These are phyloP conservation scores for Calephelis nemesis DNA, from an alignment of 1,140 invertebrate species.

Conservation along the genomic window DNA sequence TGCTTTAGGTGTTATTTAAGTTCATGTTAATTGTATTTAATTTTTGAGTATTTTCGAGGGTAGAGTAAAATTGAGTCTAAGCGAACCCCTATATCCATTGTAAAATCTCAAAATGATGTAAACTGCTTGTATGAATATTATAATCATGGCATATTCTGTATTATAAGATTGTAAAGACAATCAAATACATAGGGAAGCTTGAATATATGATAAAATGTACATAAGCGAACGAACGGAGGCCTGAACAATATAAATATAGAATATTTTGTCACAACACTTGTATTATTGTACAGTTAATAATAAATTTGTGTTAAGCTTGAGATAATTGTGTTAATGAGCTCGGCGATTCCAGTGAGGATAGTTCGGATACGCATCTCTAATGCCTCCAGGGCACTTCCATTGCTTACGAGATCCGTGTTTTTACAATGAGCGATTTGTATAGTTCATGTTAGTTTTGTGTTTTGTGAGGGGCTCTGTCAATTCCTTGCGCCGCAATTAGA, in stretches of 20 bases:
- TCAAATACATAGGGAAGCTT: slow-evolving; percentile 15
- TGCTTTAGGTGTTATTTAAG: slow-evolving; percentile 24
- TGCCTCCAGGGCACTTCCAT: slow-evolving; percentile 32
- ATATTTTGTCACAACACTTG: slow-evolving; percentile 61
- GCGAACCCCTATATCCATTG: slow-evolving; percentile 11
- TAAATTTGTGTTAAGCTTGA: slow-evolving; percentile 57
- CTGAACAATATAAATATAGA: slow-evolving; percentile 64
- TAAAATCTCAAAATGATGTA: slow-evolving; percentile 11
- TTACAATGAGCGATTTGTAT: slow-evolving; percentile 62
- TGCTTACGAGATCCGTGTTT: slow-evolving; percentile 30
- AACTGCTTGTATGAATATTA: slow-evolving; percentile 8
- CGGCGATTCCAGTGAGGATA: slow-evolving; percentile 9
- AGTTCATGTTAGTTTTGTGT: slow-evolving; percentile 36
- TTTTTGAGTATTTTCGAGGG: slow-evolving; percentile 17
- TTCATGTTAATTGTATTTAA: slow-evolving; percentile 13
- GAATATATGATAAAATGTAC: slow-evolving; percentile 51
- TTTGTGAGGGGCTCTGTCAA: slow-evolving; percentile 54
- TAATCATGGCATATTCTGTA: slow-evolving; percentile 13
- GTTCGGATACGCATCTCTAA: slow-evolving; percentile 7
- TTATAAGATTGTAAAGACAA: slow-evolving; percentile 8
- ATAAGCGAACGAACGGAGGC: slow-evolving; percentile 66
- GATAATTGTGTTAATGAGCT: slow-evolving; percentile 54
- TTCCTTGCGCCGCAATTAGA: slow-evolving; percentile 36
- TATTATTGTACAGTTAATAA: slow-evolving; percentile 57
- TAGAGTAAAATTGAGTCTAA: slow-evolving; percentile 12